Conservation (phyloP, 2,113 vertebrate genomes). For the Hemibagrus wyckioides region DNA sequence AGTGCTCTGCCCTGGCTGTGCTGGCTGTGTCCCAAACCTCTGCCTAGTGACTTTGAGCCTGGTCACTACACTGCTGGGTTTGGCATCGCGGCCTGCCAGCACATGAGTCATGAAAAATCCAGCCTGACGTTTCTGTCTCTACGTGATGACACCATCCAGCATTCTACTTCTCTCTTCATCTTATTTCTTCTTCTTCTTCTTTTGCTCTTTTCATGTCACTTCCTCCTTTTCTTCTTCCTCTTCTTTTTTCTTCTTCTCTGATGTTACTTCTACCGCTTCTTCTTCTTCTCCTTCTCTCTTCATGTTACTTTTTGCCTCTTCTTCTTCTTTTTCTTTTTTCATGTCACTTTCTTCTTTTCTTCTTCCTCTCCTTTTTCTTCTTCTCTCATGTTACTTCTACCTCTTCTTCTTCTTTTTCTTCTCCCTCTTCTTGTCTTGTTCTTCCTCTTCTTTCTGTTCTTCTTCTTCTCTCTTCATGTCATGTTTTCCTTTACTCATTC, state of each 20-base stretch:
- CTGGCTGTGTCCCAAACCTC: constrained; percentile 47
- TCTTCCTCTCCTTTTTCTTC: background rate
- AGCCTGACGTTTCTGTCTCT: constrained; percentile 8
- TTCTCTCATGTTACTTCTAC: background rate
- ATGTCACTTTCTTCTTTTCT: no score
- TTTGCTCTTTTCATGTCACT: background rate
- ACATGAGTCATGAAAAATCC: constrained; percentile 43
- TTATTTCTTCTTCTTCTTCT: background rate
- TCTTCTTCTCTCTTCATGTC: background rate
- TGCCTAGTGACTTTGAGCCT: constrained; percentile 50
- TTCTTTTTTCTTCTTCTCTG: background rate
- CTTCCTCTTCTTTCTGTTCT: background rate
- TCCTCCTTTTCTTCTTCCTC: background rate
- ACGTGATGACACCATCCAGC: background rate
- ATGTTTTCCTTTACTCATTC: background rate
- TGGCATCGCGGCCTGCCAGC: constrained; percentile 38
- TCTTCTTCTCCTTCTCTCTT: background rate
- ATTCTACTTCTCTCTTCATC: background rate
- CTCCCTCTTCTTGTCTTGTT: no score
- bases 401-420: background rate
- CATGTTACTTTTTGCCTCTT: background rate
- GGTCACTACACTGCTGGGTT: constrained; percentile 39
- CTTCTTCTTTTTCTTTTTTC: no score
- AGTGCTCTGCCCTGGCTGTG: constrained; percentile 31
- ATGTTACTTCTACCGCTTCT: rapidly evolving